Evolutionary conservation across 2,797 vertebrate genomes (phyloP).

Genomic region (Paramormyrops hopkinsi): DNA sequence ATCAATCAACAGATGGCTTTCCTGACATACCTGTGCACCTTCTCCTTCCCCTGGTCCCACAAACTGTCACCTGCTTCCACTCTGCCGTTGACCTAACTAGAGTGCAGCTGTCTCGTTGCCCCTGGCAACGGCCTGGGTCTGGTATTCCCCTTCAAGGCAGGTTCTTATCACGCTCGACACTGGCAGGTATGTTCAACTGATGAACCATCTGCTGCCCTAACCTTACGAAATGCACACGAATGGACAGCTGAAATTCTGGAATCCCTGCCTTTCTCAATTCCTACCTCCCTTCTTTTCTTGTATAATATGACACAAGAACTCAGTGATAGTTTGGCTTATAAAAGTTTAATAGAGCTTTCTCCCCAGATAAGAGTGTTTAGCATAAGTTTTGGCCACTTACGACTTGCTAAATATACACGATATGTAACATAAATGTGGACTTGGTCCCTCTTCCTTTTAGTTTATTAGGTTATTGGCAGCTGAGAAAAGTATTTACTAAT

Average conservation of each 20-base stretch:
- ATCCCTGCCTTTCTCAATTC: constrained; percentile 22
- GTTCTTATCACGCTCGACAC: constrained; percentile 3
- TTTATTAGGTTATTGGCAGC: neutral
- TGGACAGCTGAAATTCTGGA: constrained; percentile 18
- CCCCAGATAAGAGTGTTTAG: neutral
- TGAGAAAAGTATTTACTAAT: neutral
- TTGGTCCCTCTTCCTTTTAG: neutral
- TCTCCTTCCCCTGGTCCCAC: neutral
- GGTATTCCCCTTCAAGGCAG: constrained; percentile 19
- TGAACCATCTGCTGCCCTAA: constrained; percentile 10
- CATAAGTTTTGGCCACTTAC: neutral
- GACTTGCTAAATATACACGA: neutral
- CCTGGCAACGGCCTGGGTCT: constrained; percentile 8
- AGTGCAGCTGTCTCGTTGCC: constrained; percentile 18
- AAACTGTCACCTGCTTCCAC: constrained; percentile 13
- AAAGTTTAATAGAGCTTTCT: neutral
- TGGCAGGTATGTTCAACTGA: neutral
- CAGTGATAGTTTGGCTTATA: neutral
- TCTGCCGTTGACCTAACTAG: constrained; percentile 19
- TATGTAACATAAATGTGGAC: neutral
- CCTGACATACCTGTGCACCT: constrained; percentile 14
- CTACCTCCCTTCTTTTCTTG: constrained; percentile 20
- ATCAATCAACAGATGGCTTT: neutral
- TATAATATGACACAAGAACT: neutral
- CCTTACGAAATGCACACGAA: constrained; percentile 10